These are phyloP conservation scores for Drosophila falleni DNA, from an alignment of 2,888 invertebrate genomes.

Conservation along the genomic window DNA sequence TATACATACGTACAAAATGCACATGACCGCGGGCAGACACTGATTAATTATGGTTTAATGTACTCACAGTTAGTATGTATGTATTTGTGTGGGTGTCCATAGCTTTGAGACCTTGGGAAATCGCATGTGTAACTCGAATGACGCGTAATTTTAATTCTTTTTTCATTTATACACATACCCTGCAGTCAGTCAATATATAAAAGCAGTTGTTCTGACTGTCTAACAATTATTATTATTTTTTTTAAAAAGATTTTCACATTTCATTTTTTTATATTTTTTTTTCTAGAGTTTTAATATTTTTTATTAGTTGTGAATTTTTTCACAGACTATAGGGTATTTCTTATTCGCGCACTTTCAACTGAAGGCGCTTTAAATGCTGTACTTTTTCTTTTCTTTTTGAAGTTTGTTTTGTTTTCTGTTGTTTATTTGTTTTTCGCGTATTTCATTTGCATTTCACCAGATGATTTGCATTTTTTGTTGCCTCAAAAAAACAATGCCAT, in stretches of 20 bases:
- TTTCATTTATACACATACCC: slow-evolving; percentile 17
- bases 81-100: slow-evolving; percentile 20
- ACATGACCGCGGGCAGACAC: slow-evolving; percentile 34
- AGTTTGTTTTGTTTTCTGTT: slow-evolving; percentile 9
- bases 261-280: background rate
- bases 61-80: slow-evolving; percentile 13
- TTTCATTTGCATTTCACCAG: slow-evolving; percentile 69
- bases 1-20: slow-evolving; percentile 16
- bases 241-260: background rate
- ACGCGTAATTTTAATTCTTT: slow-evolving; percentile 48
- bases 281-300: background rate
- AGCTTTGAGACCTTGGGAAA: slow-evolving; percentile 50
- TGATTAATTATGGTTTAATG: slow-evolving; percentile 55
- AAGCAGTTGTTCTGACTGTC: background rate
- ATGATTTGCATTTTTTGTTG: slow-evolving; percentile 64
- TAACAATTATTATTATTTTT: background rate
- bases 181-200: background rate
- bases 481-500: background rate
- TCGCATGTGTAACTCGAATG: slow-evolving; percentile 64
- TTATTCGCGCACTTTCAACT: background rate
- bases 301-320: background rate
- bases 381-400: slow-evolving; percentile 15
- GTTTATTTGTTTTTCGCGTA: slow-evolving; percentile 26
- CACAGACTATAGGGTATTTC: background rate
- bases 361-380: slow-evolving; percentile 3